phyloP scores from a whole-genome alignment of 1,140 invertebrate genomes.

The Temnothorax curvispinosus region DNA sequence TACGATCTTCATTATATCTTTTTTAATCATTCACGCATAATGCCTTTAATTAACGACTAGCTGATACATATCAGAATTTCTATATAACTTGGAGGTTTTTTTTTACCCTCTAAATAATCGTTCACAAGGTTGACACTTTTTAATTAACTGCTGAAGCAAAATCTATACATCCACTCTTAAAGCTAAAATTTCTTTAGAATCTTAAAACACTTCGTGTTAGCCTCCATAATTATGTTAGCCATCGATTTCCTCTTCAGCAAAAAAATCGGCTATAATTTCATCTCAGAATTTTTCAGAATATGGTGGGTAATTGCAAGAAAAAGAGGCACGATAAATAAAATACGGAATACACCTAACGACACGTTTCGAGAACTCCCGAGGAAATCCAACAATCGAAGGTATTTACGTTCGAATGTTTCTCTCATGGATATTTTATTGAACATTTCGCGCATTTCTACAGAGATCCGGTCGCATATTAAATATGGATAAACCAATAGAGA shows the following conservation, averaged over 20 bases:
- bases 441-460: not conserved
- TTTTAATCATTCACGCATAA: constrained; percentile 10
- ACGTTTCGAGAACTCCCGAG: not conserved
- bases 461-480: constrained; percentile 14
- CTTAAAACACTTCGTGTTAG: not conserved
- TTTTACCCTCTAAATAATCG: not conserved
- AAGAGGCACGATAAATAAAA: not conserved
- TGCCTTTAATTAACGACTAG: not conserved
- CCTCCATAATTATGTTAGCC: not conserved
- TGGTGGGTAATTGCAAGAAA: not conserved
- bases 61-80: not conserved
- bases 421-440: not conserved
- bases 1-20: not conserved
- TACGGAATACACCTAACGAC: not conserved
- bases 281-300: not conserved
- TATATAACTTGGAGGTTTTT: not conserved
- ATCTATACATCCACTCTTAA: not conserved
- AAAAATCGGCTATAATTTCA: not conserved
- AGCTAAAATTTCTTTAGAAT: not conserved
- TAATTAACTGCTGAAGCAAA: constrained; percentile 8
- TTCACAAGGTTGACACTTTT: not conserved
- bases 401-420: constrained; percentile 11
- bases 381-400: not conserved
- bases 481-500: constrained; percentile 1
- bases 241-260: not conserved